Conservation (phyloP, 1,140 invertebrate species). For the Sinella curviseta region DNA sequence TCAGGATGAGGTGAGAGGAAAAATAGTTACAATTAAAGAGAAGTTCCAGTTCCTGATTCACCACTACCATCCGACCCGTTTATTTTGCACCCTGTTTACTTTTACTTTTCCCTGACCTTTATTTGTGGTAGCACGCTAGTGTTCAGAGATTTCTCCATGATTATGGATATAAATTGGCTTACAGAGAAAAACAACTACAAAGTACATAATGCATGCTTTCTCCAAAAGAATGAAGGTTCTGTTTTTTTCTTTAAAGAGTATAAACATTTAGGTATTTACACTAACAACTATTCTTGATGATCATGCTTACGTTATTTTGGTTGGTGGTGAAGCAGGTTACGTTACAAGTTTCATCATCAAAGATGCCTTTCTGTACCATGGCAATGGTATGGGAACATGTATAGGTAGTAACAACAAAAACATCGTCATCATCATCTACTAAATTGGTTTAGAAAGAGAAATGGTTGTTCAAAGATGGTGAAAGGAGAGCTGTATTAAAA, state of each 20-base stretch:
- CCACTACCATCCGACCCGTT: too few relatives aligned
- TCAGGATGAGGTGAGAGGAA: too few relatives aligned
- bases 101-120: too few relatives aligned
- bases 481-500: neutral
- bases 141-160: neutral
- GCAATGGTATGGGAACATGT: neutral
- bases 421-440: too few relatives aligned
- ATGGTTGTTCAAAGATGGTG: neutral
- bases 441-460: neutral
- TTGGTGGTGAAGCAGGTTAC: neutral
- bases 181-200: neutral
- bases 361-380: neutral
- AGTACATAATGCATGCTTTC: neutral
- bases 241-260: neutral
- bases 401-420: too few relatives aligned
- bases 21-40: too few relatives aligned
- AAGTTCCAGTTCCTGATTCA: too few relatives aligned
- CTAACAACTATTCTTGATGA: too few relatives aligned
- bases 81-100: too few relatives aligned
- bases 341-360: neutral
- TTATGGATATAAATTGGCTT: conserved; percentile 15
- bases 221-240: neutral
- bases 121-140: neutral
- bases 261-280: too few relatives aligned
- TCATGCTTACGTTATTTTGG: too few relatives aligned